These are phyloP conservation scores for Zaprionus taronus DNA, from an alignment of 1,140 invertebrate genomes.

Conservation along the genomic window DNA sequence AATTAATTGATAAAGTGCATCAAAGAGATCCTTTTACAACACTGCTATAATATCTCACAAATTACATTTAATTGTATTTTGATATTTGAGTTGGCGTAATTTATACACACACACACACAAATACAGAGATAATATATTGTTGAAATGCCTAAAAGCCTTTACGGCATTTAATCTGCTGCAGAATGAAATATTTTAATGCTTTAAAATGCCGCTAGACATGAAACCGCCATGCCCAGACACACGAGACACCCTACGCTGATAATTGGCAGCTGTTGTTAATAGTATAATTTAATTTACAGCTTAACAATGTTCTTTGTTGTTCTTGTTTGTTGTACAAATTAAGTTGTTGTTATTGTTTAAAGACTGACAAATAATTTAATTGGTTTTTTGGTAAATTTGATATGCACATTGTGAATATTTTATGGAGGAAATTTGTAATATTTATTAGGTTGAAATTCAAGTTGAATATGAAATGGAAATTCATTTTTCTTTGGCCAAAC, in stretches of 20 bases:
- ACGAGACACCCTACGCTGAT: neutral
- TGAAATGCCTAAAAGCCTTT: slow-evolving; percentile 5
- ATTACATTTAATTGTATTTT: slow-evolving; percentile 40
- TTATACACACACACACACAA: slow-evolving; percentile 23
- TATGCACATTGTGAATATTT: too few relatives aligned
- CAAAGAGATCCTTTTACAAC: too few relatives aligned
- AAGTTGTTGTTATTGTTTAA: neutral
- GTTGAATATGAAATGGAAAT: neutral
- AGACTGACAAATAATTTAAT: neutral
- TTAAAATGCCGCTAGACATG: too few relatives aligned
- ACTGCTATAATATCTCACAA: neutral
- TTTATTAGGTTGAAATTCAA: too few relatives aligned
- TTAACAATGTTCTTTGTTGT: neutral
- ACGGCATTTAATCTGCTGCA: slow-evolving; percentile 4
- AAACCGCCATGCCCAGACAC: too few relatives aligned
- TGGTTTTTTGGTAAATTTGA: neutral
- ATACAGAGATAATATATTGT: neutral
- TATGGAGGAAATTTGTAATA: too few relatives aligned
- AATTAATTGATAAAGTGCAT: too few relatives aligned
- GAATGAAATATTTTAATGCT: slow-evolving; percentile 11
- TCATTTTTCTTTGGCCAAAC: neutral
- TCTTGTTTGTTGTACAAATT: neutral
- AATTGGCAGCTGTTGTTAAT: neutral
- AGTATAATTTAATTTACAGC: slow-evolving; percentile 4
- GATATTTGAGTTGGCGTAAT: slow-evolving; percentile 29